These are phyloP conservation scores for Procavia capensis DNA, from an alignment of 2,113 vertebrate genomes.

Conservation along the genomic window DNA sequence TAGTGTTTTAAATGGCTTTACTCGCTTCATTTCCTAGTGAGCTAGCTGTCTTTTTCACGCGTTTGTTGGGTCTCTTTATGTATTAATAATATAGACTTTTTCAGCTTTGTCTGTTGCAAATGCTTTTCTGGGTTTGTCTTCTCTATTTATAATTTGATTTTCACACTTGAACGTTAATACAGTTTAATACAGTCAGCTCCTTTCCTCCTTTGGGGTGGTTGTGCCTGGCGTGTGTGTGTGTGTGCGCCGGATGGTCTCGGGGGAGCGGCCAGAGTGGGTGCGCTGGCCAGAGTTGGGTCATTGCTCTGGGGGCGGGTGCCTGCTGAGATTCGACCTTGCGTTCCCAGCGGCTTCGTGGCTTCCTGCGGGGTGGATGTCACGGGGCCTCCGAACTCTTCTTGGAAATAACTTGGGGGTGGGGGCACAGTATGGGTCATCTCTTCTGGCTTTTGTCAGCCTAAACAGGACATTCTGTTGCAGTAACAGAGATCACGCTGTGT, in stretches of 20 bases:
- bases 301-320: neutral
- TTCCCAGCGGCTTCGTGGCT: neutral
- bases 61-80: fast-evolving
- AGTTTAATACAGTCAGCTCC: fast-evolving
- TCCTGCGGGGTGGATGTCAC: fast-evolving
- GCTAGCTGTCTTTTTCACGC: fast-evolving
- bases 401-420: neutral
- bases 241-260: neutral
- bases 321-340: neutral
- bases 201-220: fast-evolving
- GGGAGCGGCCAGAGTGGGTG: neutral
- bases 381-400: conserved; percentile 18
- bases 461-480: conserved; percentile 52
- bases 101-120: fast-evolving
- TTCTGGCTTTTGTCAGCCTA: neutral
- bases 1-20: neutral
- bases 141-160: neutral
- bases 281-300: neutral
- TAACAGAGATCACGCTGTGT: conserved; percentile 15
- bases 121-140: too few species aligned
- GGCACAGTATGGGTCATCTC: neutral
- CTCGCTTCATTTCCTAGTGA: neutral
- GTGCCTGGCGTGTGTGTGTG: too few species aligned
- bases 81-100: fast-evolving
- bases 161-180: fast-evolving